These are phyloP conservation scores for Philereme transversata DNA, from an alignment of 2,888 invertebrate species.

Conservation along the genomic window DNA sequence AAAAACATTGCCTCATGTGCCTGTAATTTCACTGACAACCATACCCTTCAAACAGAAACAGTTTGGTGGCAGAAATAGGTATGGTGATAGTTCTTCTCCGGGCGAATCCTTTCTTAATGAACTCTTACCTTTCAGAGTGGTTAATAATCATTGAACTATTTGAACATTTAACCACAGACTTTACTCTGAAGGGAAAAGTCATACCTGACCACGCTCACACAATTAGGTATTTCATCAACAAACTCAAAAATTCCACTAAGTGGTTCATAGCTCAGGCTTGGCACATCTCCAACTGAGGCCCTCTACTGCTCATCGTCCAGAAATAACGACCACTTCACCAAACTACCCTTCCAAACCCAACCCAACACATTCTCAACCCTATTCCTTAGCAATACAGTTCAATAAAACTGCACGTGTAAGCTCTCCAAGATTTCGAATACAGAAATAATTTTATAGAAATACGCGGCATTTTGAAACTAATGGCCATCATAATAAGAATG, in stretches of 20 bases:
- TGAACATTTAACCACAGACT: no score
- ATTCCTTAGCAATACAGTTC: background rate
- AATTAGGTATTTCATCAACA: slow-evolving; percentile 32
- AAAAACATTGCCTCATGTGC: no score
- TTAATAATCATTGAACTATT: no score
- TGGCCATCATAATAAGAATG: slow-evolving; percentile 32
- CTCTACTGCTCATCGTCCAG: slow-evolving; percentile 57
- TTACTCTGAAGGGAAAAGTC: no score
- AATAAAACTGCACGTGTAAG: slow-evolving; percentile 1
- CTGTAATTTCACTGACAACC: no score
- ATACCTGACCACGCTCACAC: slow-evolving; percentile 25
- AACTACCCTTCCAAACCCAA: slow-evolving; percentile 29
- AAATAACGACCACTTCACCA: slow-evolving; percentile 59
- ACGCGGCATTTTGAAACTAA: slow-evolving; percentile 35
- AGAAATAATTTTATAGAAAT: slow-evolving; percentile 19
- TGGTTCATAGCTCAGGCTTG: slow-evolving; percentile 26
- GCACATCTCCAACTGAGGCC: slow-evolving; percentile 29
- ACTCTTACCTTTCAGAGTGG: no score
- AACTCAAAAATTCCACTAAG: slow-evolving; percentile 33
- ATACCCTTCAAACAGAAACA: no score
- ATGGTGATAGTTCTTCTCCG: no score
- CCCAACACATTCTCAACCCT: slow-evolving; percentile 22
- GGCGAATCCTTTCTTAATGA: no score
- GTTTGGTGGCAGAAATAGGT: no score
- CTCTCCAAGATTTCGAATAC: slow-evolving; percentile 15